Evolutionary conservation across 2,888 invertebrate species (phyloP).

Genomic region (Thymelicus acteon): DNA sequence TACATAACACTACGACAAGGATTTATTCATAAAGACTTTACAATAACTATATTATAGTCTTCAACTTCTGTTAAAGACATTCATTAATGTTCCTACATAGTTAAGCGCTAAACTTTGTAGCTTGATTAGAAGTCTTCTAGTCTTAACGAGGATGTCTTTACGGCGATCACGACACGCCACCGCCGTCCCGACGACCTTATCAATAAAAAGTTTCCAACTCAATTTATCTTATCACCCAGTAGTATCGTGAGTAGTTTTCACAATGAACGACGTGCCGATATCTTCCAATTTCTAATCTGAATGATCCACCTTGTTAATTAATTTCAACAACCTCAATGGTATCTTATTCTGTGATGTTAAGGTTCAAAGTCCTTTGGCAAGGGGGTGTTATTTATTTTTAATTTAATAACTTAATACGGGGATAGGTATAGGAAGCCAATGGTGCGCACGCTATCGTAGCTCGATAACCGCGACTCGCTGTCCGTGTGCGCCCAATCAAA

Average conservation of each 20-base stretch:
- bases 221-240: conserved; percentile 81
- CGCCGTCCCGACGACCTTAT: conserved; percentile 60
- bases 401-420: conserved; percentile 82
- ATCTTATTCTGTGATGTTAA: conserved; percentile 50
- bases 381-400: conserved; percentile 67
- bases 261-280: conserved; percentile 84
- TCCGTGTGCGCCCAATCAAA: conserved; percentile 82
- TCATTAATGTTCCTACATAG: conserved; percentile 14
- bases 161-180: conserved; percentile 54
- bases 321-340: conserved; percentile 49
- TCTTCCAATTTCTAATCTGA: conserved; percentile 83
- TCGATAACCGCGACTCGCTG: conserved; percentile 74
- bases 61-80: neutral
- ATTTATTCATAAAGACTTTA: neutral
- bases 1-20: neutral
- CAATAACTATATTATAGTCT: neutral
- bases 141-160: conserved; percentile 40
- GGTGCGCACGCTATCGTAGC: conserved; percentile 73
- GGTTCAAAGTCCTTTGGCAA: conserved; percentile 53
- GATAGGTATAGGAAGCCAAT: conserved; percentile 78
- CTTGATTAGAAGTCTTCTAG: conserved; percentile 37
- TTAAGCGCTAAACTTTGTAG: conserved; percentile 25
- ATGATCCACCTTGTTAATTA: conserved; percentile 82
- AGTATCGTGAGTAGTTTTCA: conserved; percentile 82
- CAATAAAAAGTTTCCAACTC: conserved; percentile 76